Evolutionary conservation across 2,113 vertebrate species (phyloP), one percentile per base, ranked within the genome.

Genomic region (Rhinolophus sinicus): DNA sequence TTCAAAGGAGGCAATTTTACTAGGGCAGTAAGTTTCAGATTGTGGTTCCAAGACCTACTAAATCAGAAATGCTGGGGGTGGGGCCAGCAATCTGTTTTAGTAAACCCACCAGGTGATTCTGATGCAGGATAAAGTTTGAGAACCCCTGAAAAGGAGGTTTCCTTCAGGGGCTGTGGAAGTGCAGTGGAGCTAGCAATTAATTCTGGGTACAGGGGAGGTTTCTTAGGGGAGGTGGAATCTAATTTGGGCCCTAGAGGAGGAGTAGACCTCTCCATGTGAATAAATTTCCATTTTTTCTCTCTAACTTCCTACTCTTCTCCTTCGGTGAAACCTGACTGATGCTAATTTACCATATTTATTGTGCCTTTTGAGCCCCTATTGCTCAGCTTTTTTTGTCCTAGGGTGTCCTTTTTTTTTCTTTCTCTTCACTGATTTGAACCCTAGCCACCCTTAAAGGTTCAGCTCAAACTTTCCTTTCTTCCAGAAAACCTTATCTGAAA

Each of bases 371-470:
- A 92, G 26, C 19, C n/a, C n/a, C 56, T 52, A n/a, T 65, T 16
- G 35, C n/a, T 92, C 69, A n/a, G 28, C 24, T 92, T 92, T 83
- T 73, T 62, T 84, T 91, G 14, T 70, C 77, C 30, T 70, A 81
- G 21, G 44, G n/a, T 58, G 70, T 91, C 10, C 52, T 38, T 50
- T 50, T 50, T 13, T 13, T 90, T n/a, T n/a, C 12, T 52, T 13
- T 18, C 44, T 38, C 16, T 0, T 92, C 19, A 11, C 8, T 18
- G 90, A 65, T 84, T 83, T 47, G 75, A 52, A 92, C 19, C 8
- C 44, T 54, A 75, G 26, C 69, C 80, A 84, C 64, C 19, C n/a
- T 40, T 83, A 40, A 60, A 83, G 56, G 5, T 83, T 83, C 54
- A 83, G 67, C 56, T 73, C 40, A 60, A 60, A 60, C 54, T 26